Evolutionary conservation across 2,113 vertebrate species (phyloP), one percentile per base, ranked within the genome.

Genomic region (Peromyscus polionotus): DNA sequence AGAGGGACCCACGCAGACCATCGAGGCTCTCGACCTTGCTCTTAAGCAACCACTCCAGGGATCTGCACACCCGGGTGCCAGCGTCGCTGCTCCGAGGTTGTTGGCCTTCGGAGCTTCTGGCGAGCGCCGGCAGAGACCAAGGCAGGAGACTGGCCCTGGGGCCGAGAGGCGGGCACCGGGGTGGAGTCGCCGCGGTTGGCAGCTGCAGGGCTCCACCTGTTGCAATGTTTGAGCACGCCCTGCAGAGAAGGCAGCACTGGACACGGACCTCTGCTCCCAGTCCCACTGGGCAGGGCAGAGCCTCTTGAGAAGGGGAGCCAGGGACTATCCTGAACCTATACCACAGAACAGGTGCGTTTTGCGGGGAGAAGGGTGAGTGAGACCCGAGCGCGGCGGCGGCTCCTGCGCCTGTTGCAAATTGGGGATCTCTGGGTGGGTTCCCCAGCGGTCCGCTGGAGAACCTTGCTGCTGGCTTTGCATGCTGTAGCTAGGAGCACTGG

Each of bases 131-230:
- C 45, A 1, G 28, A 48, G 68, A 67, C 36, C 2, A 12, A 26
- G 14, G 45, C 11, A 0, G 36, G 4, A 17, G 1, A 11, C 42
- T 22, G 0, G 61, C 51, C 20, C 24, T n/a, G 13, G 61, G 24
- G 80, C 13, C 2, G 17, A 59, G 86, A 75, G 93, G 89, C 83
- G 31, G 75, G 72, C 22, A 33, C n/a, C 1, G 79, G 86, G 86
- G 89, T 63, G 96, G 88, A 70, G 91, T n/a, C 97, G 39, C 68
- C 4, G 54, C 51, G 2, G 80, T 42, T 0, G n/a, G 67, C 91
- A 28, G 93, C 88, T 22, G 22, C 42, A 31, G 45, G 33, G 80
- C 85, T 92, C 67, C 97, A 98, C 98, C 97, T 98, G 98, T 98
- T 97, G 97, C 97, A 17, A 92, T 22, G 33, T 81, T n/a, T 36